phyloP scores from a whole-genome alignment of 2,888 invertebrate genomes.

The Argyresthia goedartella region DNA sequence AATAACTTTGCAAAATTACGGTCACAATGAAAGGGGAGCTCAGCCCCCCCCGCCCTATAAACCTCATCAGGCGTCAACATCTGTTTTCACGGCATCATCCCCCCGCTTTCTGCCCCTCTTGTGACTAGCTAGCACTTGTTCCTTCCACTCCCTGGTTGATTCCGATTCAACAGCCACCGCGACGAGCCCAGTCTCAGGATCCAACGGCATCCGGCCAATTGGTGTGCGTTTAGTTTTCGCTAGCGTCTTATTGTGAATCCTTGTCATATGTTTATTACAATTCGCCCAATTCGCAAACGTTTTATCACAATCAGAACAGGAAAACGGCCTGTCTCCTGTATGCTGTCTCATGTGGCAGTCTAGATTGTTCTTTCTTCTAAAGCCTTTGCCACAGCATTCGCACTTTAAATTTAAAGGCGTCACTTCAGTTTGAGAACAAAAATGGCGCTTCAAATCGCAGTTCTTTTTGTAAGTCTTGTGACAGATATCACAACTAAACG shows the following conservation, averaged over 20 bases:
- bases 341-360: slow-evolving; percentile 17
- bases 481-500: slow-evolving; percentile 9
- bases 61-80: no score
- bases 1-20: no score
- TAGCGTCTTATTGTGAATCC: not conserved
- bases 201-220: not conserved
- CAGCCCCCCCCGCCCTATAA: no score
- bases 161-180: no score
- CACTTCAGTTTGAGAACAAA: slow-evolving; percentile 75
- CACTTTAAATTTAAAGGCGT: slow-evolving; percentile 76
- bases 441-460: slow-evolving; percentile 73
- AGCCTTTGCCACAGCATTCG: slow-evolving; percentile 74
- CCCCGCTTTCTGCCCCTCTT: no score
- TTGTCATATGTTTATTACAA: slow-evolving; percentile 75
- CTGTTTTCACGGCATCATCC: no score
- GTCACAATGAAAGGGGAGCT: no score
- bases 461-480: slow-evolving; percentile 50
- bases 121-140: no score
- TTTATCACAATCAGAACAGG: slow-evolving; percentile 70
- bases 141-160: no score
- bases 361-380: slow-evolving; percentile 74
- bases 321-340: slow-evolving; percentile 66
- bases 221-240: not conserved
- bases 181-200: not conserved
- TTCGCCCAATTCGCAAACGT: slow-evolving; percentile 79